phyloP scores from a whole-genome alignment of 2,888 invertebrate species.

The Drosophila aldrichi region DNA sequence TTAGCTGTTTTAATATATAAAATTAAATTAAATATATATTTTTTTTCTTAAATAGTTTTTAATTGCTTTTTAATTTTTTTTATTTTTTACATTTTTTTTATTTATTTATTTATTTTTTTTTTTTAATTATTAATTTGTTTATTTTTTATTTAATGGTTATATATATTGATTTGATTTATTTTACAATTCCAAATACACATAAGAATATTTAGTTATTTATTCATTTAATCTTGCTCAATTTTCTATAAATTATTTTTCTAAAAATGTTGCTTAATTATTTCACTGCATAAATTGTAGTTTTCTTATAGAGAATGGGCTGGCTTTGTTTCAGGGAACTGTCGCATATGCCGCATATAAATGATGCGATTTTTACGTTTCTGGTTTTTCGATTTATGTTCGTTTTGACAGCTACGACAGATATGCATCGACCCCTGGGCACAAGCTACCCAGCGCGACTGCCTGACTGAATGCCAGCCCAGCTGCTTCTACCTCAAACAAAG shows the following conservation, averaged over 20 bases:
- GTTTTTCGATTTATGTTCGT: constrained; percentile 51
- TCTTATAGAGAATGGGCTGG: constrained; percentile 26
- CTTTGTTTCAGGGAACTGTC: constrained; percentile 41
- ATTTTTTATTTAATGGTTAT: too few species aligned
- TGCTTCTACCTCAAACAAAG: constrained; percentile 60
- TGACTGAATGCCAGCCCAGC: constrained; percentile 25
- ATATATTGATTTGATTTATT: too few species aligned
- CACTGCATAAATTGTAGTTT: neutral
- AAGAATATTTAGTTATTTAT: too few species aligned
- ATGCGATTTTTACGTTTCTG: constrained; percentile 37
- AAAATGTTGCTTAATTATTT: neutral
- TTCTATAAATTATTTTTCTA: neutral
- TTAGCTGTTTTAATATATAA: too few species aligned
- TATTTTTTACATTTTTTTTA: too few species aligned
- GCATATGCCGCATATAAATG: constrained; percentile 77
- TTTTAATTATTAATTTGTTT: too few species aligned
- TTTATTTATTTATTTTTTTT: too few species aligned
- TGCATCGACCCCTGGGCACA: constrained; percentile 67
- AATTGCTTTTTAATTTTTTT: too few species aligned
- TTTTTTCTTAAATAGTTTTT: too few species aligned
- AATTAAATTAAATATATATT: too few species aligned
- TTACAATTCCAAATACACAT: too few species aligned
- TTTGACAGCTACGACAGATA: constrained; percentile 79
- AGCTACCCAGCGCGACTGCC: constrained; percentile 19
- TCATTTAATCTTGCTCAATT: too few species aligned